Percentiles rank a stretch among this genome's conserved stretches.
phyloP scores from a whole-genome alignment of 2,888 invertebrate genomes.

The Notocelia uddmanniana region DNA sequence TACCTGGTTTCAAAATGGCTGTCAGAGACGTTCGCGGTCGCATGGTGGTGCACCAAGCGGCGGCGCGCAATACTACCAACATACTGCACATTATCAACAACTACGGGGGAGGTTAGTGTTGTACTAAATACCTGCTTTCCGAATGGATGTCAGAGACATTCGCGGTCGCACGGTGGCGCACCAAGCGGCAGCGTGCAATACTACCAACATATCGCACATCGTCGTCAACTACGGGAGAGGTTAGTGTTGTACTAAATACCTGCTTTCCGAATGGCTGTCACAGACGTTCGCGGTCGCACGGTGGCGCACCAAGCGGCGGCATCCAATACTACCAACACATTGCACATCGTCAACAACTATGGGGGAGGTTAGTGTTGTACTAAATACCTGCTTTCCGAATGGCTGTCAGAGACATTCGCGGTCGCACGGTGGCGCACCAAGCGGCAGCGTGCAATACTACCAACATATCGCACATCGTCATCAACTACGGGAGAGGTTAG shows the following conservation, averaged over 20 bases:
- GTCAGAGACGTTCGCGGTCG: slow-evolving; percentile 90
- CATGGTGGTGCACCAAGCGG: slow-evolving; percentile 82
- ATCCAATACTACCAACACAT: slow-evolving; percentile 83
- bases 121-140: slow-evolving; percentile 81
- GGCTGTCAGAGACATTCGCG: slow-evolving; percentile 89
- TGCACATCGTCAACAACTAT: slow-evolving; percentile 90
- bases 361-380: slow-evolving; percentile 79
- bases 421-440: slow-evolving; percentile 92
- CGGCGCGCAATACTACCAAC: slow-evolving; percentile 60
- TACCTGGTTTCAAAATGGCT: slow-evolving; percentile 88
- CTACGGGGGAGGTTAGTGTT: slow-evolving; percentile 83
- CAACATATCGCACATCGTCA: slow-evolving; percentile 91
- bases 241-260: slow-evolving; percentile 63
- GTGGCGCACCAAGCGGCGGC: slow-evolving; percentile 74
- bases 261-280: slow-evolving; percentile 87
- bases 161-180: slow-evolving; percentile 89
- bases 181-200: not conserved
- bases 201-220: slow-evolving; percentile 89
- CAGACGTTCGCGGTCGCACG: slow-evolving; percentile 91
- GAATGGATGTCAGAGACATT: slow-evolving; percentile 90
- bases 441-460: slow-evolving; percentile 92
- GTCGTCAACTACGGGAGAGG: slow-evolving; percentile 89
- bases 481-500: slow-evolving; percentile 90
- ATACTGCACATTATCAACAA: slow-evolving; percentile 91
- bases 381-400: no score